A percentile compares a stretch with the other conserved stretches of the same genome.
Evolutionary conservation across 1,140 invertebrate species (phyloP).

Genomic region (Andricus grossulariae): DNA sequence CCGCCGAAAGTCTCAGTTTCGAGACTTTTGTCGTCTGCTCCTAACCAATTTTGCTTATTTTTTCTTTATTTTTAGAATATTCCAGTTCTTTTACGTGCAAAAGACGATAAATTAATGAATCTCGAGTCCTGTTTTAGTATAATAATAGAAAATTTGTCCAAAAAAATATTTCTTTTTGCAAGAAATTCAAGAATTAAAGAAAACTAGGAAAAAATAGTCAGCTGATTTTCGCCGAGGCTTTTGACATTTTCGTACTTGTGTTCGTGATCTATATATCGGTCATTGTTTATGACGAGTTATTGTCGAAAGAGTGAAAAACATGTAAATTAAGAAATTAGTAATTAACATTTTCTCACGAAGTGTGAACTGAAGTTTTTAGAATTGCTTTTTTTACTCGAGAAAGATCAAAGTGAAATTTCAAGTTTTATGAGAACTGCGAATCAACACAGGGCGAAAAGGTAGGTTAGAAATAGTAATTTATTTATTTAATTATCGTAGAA

Average conservation of each 20-base stretch:
- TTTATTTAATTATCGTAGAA: conserved; percentile 1
- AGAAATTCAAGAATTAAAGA: too few relatives aligned
- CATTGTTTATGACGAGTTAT: conserved; percentile 11
- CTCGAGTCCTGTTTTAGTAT: too few relatives aligned
- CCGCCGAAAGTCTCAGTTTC: too few relatives aligned
- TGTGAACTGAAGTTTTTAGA: background rate
- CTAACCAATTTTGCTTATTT: too few relatives aligned
- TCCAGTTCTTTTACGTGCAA: too few relatives aligned
- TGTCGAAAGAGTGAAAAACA: background rate
- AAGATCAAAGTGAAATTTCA: background rate
- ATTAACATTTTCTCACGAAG: conserved; percentile 12
- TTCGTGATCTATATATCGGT: background rate
- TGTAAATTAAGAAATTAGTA: conserved; percentile 16
- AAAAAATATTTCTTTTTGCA: too few relatives aligned
- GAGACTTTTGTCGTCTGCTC: too few relatives aligned
- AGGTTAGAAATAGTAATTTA: background rate
- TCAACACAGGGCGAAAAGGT: background rate
- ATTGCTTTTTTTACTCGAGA: background rate
- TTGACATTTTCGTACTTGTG: background rate
- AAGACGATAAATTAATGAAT: too few relatives aligned
- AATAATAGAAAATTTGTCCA: too few relatives aligned
- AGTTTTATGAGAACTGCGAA: background rate
- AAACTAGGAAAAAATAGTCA: too few relatives aligned
- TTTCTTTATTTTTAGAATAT: too few relatives aligned
- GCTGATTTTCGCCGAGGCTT: too few relatives aligned